phyloP scores from a whole-genome alignment of 1,140 invertebrate species.

The Heliconius hermathena region DNA sequence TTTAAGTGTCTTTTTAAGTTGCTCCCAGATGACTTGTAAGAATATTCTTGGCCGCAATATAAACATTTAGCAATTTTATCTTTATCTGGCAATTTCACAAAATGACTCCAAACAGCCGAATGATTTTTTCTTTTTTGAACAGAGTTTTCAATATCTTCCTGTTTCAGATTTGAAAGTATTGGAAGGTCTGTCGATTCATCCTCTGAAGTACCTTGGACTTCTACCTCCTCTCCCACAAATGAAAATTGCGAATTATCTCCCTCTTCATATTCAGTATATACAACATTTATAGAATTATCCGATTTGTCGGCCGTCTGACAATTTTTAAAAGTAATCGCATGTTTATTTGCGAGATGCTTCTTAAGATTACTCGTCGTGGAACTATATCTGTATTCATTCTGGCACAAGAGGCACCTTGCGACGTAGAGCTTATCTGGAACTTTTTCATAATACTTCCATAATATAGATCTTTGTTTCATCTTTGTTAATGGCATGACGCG shows the following conservation, averaged over 20 bases:
- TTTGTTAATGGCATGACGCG: too few species aligned
- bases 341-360: neutral
- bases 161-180: neutral
- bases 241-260: neutral
- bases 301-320: neutral
- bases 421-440: neutral
- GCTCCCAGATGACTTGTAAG: neutral
- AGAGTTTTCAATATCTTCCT: too few species aligned
- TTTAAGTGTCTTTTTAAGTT: neutral
- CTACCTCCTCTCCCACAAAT: neutral
- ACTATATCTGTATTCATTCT: neutral
- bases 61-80: neutral
- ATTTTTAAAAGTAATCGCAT: neutral
- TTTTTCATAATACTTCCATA: neutral
- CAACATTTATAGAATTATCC: neutral
- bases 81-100: neutral
- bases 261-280: neutral
- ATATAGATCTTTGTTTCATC: neutral
- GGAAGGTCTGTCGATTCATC: neutral
- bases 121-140: too few species aligned
- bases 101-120: neutral
- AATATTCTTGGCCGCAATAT: neutral
- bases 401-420: neutral
- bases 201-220: neutral
- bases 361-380: neutral